phyloP scores from a whole-genome alignment of 1,140 invertebrate genomes.

The Lanistes nyassanus region DNA sequence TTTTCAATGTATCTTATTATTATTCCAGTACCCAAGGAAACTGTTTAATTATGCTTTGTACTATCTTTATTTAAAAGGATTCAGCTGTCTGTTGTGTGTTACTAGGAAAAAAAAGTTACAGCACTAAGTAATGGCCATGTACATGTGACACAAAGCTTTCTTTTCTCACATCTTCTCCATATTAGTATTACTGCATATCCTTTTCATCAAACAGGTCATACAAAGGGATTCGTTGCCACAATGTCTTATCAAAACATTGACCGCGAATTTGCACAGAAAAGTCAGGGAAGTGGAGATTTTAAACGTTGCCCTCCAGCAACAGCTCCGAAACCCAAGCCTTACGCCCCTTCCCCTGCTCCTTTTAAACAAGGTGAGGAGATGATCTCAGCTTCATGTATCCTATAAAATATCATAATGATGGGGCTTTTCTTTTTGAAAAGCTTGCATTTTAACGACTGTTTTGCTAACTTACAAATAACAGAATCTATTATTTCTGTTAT shows the following conservation, averaged over 20 bases:
- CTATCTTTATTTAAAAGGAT: too few species aligned
- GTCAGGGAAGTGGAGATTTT: slow-evolving; percentile 17
- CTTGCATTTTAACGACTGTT: not conserved
- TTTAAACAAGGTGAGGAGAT: slow-evolving; percentile 30
- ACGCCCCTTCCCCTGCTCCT: slow-evolving; percentile 37
- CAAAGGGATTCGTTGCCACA: not conserved
- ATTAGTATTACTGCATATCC: too few species aligned
- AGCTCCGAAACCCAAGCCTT: slow-evolving; percentile 46
- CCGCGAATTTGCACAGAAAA: slow-evolving; percentile 32
- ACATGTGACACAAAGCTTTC: too few species aligned
- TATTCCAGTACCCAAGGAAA: too few species aligned
- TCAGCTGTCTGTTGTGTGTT: too few species aligned
- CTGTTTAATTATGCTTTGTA: too few species aligned
- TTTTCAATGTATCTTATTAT: too few species aligned
- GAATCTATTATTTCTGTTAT: not conserved
- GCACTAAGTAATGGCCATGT: too few species aligned
- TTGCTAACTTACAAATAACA: not conserved
- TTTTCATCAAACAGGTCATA: too few species aligned
- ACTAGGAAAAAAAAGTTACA: too few species aligned
- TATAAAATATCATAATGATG: not conserved
- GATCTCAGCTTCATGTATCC: not conserved
- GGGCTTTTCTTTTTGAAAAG: not conserved
- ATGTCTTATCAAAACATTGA: slow-evolving; percentile 36
- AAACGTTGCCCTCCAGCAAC: slow-evolving; percentile 41
- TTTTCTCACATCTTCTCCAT: too few species aligned